A percentile compares a stretch with the other conserved stretches of the same genome.
These are phyloP conservation scores for Melitaea cinxia DNA, from an alignment of 1,140 invertebrate species.

Conservation along the genomic window DNA sequence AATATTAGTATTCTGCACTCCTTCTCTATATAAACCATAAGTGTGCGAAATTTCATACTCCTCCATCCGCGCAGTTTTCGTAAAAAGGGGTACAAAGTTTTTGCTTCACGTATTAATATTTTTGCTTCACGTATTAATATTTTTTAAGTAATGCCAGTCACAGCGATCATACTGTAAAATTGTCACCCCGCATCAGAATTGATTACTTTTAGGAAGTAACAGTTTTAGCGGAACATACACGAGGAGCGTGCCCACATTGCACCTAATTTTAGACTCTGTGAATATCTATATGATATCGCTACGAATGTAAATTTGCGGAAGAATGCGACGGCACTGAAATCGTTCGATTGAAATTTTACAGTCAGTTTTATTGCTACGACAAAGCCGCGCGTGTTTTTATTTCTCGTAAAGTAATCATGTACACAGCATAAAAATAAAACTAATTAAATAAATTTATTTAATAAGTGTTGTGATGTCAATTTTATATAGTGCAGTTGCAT, in stretches of 20 bases:
- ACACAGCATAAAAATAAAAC: background rate
- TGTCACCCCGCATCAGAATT: constrained; percentile 31
- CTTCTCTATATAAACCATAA: no score
- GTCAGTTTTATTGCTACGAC: constrained; percentile 24
- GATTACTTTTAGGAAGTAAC: constrained; percentile 43
- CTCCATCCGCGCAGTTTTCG: no score
- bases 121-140: no score
- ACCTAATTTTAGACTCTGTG: constrained; percentile 60
- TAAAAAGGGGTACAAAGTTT: no score
- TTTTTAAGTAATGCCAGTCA: constrained; percentile 4
- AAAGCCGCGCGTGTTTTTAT: constrained; percentile 10
- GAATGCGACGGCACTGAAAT: constrained; percentile 39
- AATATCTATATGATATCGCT: constrained; percentile 49
- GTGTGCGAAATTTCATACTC: no score
- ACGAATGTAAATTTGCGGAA: constrained; percentile 49
- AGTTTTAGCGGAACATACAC: constrained; percentile 45
- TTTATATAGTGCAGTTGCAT: constrained; percentile 91
- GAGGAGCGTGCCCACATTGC: constrained; percentile 43
- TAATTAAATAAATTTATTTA: constrained; percentile 6
- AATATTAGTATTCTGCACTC: no score
- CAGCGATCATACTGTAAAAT: constrained; percentile 3
- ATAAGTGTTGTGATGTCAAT: constrained; percentile 86
- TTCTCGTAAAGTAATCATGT: background rate
- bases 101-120: no score
- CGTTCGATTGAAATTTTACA: constrained; percentile 28